Base-by-base conservation (phyloP, 2,113 vertebrate species). In the Plotosus lineatus region DNA sequence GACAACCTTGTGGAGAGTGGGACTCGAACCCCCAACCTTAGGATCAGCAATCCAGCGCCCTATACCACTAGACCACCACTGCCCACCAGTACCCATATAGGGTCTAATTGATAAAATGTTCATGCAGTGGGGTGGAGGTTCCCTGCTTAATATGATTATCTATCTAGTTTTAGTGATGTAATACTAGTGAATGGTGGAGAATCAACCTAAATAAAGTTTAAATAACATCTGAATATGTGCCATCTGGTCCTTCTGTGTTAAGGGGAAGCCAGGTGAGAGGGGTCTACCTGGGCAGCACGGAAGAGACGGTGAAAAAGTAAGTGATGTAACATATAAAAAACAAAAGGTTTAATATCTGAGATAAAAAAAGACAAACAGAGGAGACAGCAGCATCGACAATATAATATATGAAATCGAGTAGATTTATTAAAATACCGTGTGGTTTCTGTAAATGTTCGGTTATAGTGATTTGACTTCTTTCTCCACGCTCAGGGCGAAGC, bases 191-290 rank as follows among this genome's bases (percentile, higher is more conserved):
- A 36, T 63, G 7, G 7, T 73, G 8, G 28, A 31, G 36, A 63
- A 17, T 63, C 71, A 8, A 55, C n/a, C 23, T 72, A 19, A 48
- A 33, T 44, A 19, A n/a, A 23, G 65, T 6, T 5, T 23, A 3
- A 38, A 40, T 68, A n/a, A 46, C 21, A 42, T 56, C 7, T 26
- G 14, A 23, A 33, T 44, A 4, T 55, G 7, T 7, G 11, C 40
- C n/a, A 26, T 14, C 3, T 80, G 19, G 28, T 84, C 6, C 66
- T 48, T 56, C n/a, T 21, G 78, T n/a, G 38, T 65, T 56, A 40
- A 89, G 88, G 88, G 88, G 3, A 89, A 87, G n/a, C 68, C 19
- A 26, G 88, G 87, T 19, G 79, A 77, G 31, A 36, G 15, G 17
- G 88, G 88, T 46, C 26, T 36, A 23, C 38, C 82, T 6, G 87